A percentile compares a stretch with the other conserved stretches of the same genome.
Conservation (phyloP, 2,113 vertebrate genomes). For the Toxotes jaculatrix region DNA sequence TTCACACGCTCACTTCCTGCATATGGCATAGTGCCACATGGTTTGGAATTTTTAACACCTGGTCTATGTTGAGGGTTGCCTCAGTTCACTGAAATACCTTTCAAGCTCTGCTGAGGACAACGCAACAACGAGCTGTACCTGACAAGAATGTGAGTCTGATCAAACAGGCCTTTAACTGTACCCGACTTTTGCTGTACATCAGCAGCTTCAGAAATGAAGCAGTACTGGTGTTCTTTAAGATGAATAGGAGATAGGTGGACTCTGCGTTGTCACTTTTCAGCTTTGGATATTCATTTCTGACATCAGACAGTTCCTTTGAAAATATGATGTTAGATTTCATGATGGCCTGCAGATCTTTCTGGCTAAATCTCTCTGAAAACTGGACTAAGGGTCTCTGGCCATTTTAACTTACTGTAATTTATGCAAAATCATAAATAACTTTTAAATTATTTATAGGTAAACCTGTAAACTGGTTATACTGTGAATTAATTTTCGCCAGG, state of each 20-base stretch:
- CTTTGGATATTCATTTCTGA: conserved; percentile 18
- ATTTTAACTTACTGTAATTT: neutral
- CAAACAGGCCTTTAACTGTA: conserved; percentile 45
- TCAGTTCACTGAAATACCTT: conserved; percentile 8
- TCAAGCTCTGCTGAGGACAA: conserved; percentile 16
- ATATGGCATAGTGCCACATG: neutral
- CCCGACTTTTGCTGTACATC: conserved; percentile 27
- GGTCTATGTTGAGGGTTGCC: neutral
- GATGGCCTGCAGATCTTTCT: neutral
- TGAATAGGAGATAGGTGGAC: neutral
- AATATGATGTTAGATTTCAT: neutral
- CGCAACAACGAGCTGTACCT: conserved; percentile 12
- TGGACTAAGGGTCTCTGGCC: neutral
- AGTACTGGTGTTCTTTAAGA: conserved; percentile 1
- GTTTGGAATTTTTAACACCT: neutral
- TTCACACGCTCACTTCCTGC: neutral
- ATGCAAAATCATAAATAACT: neutral
- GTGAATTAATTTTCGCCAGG: too few relatives aligned
- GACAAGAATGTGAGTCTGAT: conserved; percentile 23
- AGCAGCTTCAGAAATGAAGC: conserved; percentile 17
- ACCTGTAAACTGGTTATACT: too few relatives aligned
- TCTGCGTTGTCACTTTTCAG: conserved; percentile 3
- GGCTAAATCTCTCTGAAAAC: conserved; percentile 1
- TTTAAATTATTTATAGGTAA: neutral
- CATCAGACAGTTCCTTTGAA: conserved; percentile 42